Evolutionary conservation across 64 coral and sea anemone species (phyloP), one percentile per base, ranked within the genome.

Genomic region (Porites lutea): DNA sequence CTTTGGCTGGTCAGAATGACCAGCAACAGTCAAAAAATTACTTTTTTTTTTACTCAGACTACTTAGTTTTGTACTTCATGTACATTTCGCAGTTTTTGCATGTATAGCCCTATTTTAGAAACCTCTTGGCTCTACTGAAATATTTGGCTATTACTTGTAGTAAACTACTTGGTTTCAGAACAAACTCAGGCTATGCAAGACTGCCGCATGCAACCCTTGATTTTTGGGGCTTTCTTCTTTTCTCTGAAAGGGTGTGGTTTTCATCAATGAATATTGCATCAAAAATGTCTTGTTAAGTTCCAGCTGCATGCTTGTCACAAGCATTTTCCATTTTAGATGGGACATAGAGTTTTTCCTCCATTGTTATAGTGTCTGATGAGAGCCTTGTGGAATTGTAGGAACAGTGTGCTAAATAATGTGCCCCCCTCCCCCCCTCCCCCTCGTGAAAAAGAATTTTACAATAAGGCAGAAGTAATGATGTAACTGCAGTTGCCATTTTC

Each of bases 171-270:
- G 85, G 19, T 86, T 86, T 14, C 64, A 37, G 47, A 86, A 86
- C 69, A 65, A 86, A 86, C 82, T 86, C 60, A 86, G 27, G 45
- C 52, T 73, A 59, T 87, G 85, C 8, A 87, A 52, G 57, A 87
- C 59, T n/a, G 67, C 43, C 54, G 74, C n/a, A n/a, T n/a, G n/a
- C 85, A 74, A 74, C 85, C 74, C 69, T 72, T 16, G 47, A 18
- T 59, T 55, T 87, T 21, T 87, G 85, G 27, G 74, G 85, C 2
- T 23, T 72, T 74, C 27, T 73, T 49, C 69, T 19, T 68, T 87
- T 87, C n/a, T 73, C 23, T 87, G 49, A 74, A 12, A 69, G 85
- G n/a, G 52, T 19, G 11, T 43, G 9, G 16, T 87, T 87, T 2
- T 87, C 70, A 23, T 87, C 64, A 59, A 74, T 87, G 21, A 50